These are phyloP conservation scores for Tribolium freemani DNA, from an alignment of 2,888 invertebrate species.

Conservation along the genomic window DNA sequence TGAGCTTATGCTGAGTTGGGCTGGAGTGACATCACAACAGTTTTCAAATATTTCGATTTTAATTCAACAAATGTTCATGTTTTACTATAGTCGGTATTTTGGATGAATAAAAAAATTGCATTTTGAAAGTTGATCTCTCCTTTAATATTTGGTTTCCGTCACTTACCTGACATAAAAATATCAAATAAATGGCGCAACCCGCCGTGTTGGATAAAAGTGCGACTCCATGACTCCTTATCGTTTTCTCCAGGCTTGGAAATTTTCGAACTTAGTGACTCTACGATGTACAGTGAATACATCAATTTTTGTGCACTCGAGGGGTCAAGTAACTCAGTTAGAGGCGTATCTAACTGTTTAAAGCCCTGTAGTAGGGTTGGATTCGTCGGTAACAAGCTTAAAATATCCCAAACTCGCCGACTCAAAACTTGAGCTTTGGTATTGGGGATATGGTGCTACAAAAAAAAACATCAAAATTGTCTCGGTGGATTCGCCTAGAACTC, in stretches of 20 bases:
- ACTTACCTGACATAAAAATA: conserved; percentile 88
- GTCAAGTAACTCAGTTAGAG: conserved; percentile 83
- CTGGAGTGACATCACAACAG: too few species aligned
- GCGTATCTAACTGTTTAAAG: conserved; percentile 83
- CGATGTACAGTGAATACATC: conserved; percentile 95
- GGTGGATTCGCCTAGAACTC: conserved; percentile 51
- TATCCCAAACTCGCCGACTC: conserved; percentile 95
- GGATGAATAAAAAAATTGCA: too few species aligned
- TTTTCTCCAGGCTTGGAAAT: conserved; percentile 53
- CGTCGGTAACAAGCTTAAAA: conserved; percentile 90
- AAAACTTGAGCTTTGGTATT: conserved; percentile 91
- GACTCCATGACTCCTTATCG: conserved; percentile 75
- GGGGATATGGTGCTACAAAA: conserved; percentile 74
- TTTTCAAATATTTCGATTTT: too few species aligned
- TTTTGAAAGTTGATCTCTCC: too few species aligned
- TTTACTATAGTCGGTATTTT: too few species aligned
- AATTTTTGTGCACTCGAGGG: conserved; percentile 93
- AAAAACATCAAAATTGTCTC: background rate
- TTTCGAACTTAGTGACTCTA: conserved; percentile 77
- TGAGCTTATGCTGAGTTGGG: too few species aligned
- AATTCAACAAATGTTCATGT: too few species aligned
- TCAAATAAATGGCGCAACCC: conserved; percentile 90
- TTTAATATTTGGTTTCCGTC: too few species aligned
- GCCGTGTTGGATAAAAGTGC: conserved; percentile 87
- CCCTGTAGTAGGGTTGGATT: conserved; percentile 88